phyloP scores from a whole-genome alignment of 2,888 invertebrate species.

The Helobdella robusta region DNA sequence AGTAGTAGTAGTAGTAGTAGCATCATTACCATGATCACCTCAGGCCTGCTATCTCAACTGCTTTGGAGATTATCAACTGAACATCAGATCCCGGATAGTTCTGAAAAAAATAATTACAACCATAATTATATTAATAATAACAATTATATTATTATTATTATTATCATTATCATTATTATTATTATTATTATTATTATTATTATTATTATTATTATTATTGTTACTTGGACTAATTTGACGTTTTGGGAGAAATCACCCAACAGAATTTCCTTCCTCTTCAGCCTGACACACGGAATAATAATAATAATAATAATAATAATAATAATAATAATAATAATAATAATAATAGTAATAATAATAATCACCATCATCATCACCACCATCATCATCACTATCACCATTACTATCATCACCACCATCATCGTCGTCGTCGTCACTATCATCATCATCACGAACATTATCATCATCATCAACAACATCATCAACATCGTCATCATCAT shows the following conservation, averaged over 20 bases:
- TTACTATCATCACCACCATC: background rate
- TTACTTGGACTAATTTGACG: constrained; percentile 77
- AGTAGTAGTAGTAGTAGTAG: too few relatives aligned
- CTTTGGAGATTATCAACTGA: constrained; percentile 32
- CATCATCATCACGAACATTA: background rate
- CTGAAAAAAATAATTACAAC: constrained; percentile 26
- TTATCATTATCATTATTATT: background rate
- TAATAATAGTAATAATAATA: background rate
- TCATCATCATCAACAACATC: constrained; percentile 3
- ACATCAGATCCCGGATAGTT: constrained; percentile 34
- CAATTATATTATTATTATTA: background rate
- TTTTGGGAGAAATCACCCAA: constrained; percentile 82
- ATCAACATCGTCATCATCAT: background rate
- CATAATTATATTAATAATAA: background rate
- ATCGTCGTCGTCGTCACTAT: background rate
- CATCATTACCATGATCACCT: too few relatives aligned
- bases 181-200: constrained; percentile 5
- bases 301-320: constrained; percentile 3
- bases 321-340: constrained; percentile 5
- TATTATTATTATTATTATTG: background rate
- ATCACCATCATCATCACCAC: background rate
- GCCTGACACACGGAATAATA: constrained; percentile 51
- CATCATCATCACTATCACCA: background rate
- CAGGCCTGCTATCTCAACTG: constrained; percentile 33
- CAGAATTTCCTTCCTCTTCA: constrained; percentile 71